Evolutionary conservation across 1,140 invertebrate species (phyloP).

Genomic region (Micrasema longulum): DNA sequence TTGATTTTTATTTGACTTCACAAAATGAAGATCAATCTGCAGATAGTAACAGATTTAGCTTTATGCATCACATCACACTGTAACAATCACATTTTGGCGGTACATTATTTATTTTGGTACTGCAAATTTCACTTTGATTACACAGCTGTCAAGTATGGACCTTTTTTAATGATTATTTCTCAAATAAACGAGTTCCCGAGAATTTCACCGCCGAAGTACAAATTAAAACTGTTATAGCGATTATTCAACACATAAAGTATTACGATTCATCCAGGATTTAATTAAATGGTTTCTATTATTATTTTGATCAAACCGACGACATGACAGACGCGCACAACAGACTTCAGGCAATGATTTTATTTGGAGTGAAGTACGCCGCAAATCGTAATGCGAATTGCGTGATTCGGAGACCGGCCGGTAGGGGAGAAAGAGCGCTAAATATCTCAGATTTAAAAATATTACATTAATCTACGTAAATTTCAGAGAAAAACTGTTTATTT

Average conservation of each 20-base stretch:
- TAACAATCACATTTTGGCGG: constrained; percentile 41
- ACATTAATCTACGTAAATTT: too few species aligned
- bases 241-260: constrained; percentile 4
- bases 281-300: background rate
- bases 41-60: constrained; percentile 18
- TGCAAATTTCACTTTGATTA: constrained; percentile 37
- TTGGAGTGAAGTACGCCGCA: constrained; percentile 30
- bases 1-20: constrained; percentile 1
- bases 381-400: constrained; percentile 16
- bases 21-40: constrained; percentile 20
- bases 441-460: too few species aligned
- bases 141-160: constrained; percentile 23
- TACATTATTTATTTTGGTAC: constrained; percentile 28
- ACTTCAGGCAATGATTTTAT: constrained; percentile 34
- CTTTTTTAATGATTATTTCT: constrained; percentile 13
- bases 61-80: constrained; percentile 32
- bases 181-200: background rate
- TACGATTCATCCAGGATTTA: too few species aligned
- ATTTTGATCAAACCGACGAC: constrained; percentile 9
- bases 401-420: constrained; percentile 10
- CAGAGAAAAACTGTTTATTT: too few species aligned
- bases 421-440: constrained; percentile 14
- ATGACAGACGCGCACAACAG: constrained; percentile 17
- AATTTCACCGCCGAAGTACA: background rate
- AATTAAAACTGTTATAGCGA: too few species aligned